A percentile compares a stretch with the other conserved stretches of the same genome.
Evolutionary conservation across 2,113 vertebrate species (phyloP).

Genomic region (Boulengeromyrus knoepffleri): DNA sequence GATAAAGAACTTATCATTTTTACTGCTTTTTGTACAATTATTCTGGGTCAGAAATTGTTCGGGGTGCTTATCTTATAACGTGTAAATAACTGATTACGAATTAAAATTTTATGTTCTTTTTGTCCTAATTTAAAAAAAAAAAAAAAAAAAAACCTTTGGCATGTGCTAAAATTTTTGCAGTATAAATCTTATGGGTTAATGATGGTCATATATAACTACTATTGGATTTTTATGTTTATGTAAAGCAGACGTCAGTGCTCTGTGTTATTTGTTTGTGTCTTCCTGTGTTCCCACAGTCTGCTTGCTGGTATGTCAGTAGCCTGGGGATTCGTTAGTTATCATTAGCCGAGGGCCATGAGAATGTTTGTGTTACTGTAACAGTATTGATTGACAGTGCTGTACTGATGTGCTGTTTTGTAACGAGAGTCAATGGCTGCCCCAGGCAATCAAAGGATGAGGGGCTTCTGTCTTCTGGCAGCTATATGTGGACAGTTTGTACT

Average conservation of each 20-base stretch:
- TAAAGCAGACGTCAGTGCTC: not conserved
- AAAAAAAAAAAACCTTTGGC: not conserved
- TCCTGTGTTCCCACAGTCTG: not conserved
- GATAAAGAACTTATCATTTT: not conserved
- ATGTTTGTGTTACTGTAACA: not conserved
- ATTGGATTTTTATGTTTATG: not conserved
- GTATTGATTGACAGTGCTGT: not conserved
- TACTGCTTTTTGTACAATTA: not conserved
- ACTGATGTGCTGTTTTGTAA: not conserved
- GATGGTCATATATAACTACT: not conserved
- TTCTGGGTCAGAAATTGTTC: not conserved
- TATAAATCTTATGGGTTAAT: not conserved
- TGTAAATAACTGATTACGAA: not conserved
- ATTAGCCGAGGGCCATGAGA: not conserved
- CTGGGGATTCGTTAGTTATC: conserved; percentile 8
- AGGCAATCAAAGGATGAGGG: not conserved
- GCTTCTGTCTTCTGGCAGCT: not conserved
- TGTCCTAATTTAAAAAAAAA: not conserved
- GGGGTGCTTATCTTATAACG: not conserved
- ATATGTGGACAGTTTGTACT: not conserved
- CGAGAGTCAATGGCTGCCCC: not conserved
- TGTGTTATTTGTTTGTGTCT: not conserved
- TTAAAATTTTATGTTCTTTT: not conserved
- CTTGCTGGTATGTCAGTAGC: not conserved
- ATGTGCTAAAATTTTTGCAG: not conserved